Base-by-base conservation (phyloP, 1,140 invertebrate species). In the Drosophila lacteicornis region DNA sequence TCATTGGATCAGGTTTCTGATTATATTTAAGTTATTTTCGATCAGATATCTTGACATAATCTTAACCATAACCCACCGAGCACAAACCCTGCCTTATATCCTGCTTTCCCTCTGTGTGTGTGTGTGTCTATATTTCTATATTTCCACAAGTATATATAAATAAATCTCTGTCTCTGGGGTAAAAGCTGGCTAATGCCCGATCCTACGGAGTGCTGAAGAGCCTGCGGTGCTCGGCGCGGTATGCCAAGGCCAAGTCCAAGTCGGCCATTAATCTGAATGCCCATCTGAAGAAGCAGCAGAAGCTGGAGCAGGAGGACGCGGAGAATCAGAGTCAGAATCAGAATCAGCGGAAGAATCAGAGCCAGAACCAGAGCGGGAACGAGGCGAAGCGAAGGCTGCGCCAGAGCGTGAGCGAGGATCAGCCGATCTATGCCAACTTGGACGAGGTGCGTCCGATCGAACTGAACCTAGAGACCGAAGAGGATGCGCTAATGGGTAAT, bases 181-280 rank as follows among this genome's bases (percentile, higher is more conserved):
- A 58, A 81, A 90, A 88, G 85, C 81, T 88, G 36, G 75, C 85
- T 22, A 85, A 59, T 66, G 85, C 84, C 11, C 84, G 84, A n/a
- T 88, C 84, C 6, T 88, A 88, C 38, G 85, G 85, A 53, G 85
- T 88, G 25, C 71, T 88, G 42, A 88, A 88, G 61, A 90, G 85
- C 47, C 68, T 88, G 50, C 79, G 85, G 13, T 79, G 78, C 58
- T 88, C 85, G 30, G 81, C 85, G 12, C 85, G 85, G 25, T 91
- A 73, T 62, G 85, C 86, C 15, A 90, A 57, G 62, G 75, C 75
- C 50, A 88, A 88, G 51, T 88, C 85, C 15, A 88, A 88, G 62
- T 88, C 85, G 42, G 85, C 85, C 19, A 73, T 91, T 15, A 88
- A 91, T 90, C 60, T 88, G 4, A 88, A 85, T 75, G 67, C 75